These are phyloP conservation scores for Ochropleura leucogaster DNA, from an alignment of 2,888 invertebrate species.

Conservation along the genomic window DNA sequence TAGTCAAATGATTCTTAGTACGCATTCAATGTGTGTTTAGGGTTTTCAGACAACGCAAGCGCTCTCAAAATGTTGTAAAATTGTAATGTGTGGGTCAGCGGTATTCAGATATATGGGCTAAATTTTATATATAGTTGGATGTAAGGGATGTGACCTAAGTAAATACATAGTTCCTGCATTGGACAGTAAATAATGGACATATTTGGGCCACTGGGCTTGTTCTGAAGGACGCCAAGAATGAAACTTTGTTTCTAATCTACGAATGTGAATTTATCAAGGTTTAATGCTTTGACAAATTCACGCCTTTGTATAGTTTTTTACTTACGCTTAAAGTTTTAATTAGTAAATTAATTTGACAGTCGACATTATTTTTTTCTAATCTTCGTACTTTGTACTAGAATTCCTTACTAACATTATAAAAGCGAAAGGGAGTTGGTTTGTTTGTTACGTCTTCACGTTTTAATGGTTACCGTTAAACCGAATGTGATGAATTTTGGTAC, in stretches of 20 bases:
- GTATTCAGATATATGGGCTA: conserved; percentile 7
- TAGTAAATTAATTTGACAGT: too few species aligned
- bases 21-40: conserved; percentile 24
- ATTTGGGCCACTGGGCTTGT: neutral
- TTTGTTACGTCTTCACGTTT: too few species aligned
- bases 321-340: too few species aligned
- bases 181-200: conserved; percentile 1
- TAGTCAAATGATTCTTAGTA: conserved; percentile 8
- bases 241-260: neutral
- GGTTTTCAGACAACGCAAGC: conserved; percentile 12
- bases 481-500: too few species aligned
- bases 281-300: too few species aligned
- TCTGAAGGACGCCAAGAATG: neutral
- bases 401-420: too few species aligned
- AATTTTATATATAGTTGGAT: neutral
- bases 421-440: too few species aligned
- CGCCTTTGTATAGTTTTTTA: too few species aligned
- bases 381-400: too few species aligned
- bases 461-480: too few species aligned
- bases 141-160: conserved; percentile 22
- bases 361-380: too few species aligned
- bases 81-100: conserved; percentile 1
- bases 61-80: conserved; percentile 17
- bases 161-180: conserved; percentile 27
- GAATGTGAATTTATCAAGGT: too few species aligned